These are phyloP conservation scores for Bombus superbus DNA, from an alignment of 1,140 invertebrate genomes.

Conservation along the genomic window DNA sequence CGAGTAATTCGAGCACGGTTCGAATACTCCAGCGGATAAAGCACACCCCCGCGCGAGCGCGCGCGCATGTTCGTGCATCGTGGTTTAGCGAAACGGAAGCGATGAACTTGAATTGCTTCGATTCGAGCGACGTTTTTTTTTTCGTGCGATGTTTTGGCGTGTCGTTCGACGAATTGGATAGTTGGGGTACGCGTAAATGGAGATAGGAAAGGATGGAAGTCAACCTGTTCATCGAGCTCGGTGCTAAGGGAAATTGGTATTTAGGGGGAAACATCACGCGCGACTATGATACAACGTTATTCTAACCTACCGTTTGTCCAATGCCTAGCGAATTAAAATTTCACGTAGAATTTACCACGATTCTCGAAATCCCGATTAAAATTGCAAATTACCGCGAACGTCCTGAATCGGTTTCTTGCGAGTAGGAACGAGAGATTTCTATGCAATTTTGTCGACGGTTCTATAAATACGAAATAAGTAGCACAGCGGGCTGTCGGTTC, in stretches of 20 bases:
- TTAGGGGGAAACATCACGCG: no score
- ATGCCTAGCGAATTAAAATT: neutral
- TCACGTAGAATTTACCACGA: neutral
- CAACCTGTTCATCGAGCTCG: neutral
- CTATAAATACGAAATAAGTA: constrained; percentile 17
- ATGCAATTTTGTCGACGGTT: neutral
- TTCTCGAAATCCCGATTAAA: neutral
- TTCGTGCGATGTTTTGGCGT: neutral
- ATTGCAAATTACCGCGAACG: neutral
- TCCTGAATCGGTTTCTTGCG: neutral
- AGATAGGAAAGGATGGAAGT: neutral
- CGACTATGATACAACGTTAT: neutral
- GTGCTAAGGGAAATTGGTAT: neutral
- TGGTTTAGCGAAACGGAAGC: constrained; percentile 19
- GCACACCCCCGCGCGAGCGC: neutral
- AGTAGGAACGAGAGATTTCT: neutral
- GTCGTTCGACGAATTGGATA: neutral
- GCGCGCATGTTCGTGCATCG: neutral
- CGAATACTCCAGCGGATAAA: neutral
- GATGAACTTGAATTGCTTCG: constrained; percentile 30
- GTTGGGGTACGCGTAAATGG: neutral
- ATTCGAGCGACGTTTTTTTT: constrained; percentile 1
- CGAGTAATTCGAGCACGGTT: constrained; percentile 14
- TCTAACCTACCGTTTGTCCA: neutral
- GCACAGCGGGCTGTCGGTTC: neutral